These are phyloP conservation scores for Sitodiplosis mosellana DNA, from an alignment of 1,140 invertebrate genomes.

Conservation along the genomic window DNA sequence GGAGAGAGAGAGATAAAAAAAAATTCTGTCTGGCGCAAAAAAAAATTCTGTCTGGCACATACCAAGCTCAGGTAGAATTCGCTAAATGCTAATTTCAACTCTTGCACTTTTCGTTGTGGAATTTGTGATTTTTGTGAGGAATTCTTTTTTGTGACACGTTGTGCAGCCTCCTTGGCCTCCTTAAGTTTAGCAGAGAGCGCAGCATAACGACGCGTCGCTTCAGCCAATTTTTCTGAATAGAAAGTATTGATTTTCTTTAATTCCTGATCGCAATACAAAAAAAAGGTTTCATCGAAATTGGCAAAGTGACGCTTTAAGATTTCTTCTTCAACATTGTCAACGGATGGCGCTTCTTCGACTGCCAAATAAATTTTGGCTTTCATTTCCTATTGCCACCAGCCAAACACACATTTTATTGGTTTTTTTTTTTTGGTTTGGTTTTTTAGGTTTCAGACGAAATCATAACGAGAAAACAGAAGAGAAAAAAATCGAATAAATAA, in stretches of 20 bases:
- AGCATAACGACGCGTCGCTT: constrained; percentile 87
- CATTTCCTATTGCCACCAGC: constrained; percentile 85
- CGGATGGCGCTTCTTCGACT: constrained; percentile 72
- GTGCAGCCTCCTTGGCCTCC: constrained; percentile 47
- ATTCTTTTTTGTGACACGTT: constrained; percentile 30
- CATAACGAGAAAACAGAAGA: too few species aligned
- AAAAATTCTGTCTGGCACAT: too few species aligned
- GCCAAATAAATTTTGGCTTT: constrained; percentile 78
- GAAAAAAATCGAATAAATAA: too few species aligned
- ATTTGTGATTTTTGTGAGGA: constrained; percentile 32
- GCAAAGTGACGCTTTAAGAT: constrained; percentile 78
- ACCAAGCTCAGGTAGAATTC: constrained; percentile 96
- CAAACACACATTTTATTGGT: too few species aligned
- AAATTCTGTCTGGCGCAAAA: too few species aligned
- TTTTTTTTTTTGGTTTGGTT: too few species aligned
- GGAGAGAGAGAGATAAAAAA: too few species aligned
- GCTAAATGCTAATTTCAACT: constrained; percentile 94
- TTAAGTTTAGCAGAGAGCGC: constrained; percentile 78
- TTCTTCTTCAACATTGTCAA: constrained; percentile 73
- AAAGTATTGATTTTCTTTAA: constrained; percentile 93
- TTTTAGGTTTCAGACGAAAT: too few species aligned
- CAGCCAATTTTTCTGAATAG: constrained; percentile 94
- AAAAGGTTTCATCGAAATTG: constrained; percentile 91
- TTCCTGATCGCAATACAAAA: constrained; percentile 88
- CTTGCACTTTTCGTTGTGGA: constrained; percentile 52